A percentile compares a stretch with the other conserved stretches of the same genome.
These are phyloP conservation scores for Campoplex nolae DNA, from an alignment of 2,888 invertebrate species.

Conservation along the genomic window DNA sequence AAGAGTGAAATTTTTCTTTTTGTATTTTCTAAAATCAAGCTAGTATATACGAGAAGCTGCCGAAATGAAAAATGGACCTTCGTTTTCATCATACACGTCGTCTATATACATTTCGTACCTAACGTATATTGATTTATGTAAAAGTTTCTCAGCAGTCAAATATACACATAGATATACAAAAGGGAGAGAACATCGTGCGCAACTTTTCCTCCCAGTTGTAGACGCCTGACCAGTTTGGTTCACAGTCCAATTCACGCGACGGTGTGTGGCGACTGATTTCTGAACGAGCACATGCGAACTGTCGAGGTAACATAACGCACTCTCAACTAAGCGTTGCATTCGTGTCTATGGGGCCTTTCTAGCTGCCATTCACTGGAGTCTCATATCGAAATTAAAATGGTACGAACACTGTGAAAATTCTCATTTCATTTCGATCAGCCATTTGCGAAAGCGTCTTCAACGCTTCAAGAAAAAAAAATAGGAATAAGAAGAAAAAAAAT, in stretches of 20 bases:
- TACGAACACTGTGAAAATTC: background rate
- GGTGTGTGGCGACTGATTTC: conserved; percentile 49
- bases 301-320: conserved; percentile 41
- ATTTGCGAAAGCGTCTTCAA: too few species aligned
- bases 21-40: background rate
- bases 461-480: too few species aligned
- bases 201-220: conserved; percentile 52
- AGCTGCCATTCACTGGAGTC: background rate
- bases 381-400: background rate
- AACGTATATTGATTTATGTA: conserved; percentile 27
- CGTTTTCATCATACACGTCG: background rate
- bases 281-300: conserved; percentile 38
- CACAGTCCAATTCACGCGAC: conserved; percentile 68
- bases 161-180: conserved; percentile 7
- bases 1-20: background rate
- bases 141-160: background rate
- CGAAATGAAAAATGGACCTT: background rate
- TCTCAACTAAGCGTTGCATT: conserved; percentile 11
- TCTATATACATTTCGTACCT: background rate
- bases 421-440: background rate
- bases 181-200: conserved; percentile 37
- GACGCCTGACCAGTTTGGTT: conserved; percentile 60
- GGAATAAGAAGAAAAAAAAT: too few species aligned
- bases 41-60: too few species aligned
- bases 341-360: background rate